Conservation (phyloP, 2,113 vertebrate genomes). For the Pangasianodon hypophthalmus region DNA sequence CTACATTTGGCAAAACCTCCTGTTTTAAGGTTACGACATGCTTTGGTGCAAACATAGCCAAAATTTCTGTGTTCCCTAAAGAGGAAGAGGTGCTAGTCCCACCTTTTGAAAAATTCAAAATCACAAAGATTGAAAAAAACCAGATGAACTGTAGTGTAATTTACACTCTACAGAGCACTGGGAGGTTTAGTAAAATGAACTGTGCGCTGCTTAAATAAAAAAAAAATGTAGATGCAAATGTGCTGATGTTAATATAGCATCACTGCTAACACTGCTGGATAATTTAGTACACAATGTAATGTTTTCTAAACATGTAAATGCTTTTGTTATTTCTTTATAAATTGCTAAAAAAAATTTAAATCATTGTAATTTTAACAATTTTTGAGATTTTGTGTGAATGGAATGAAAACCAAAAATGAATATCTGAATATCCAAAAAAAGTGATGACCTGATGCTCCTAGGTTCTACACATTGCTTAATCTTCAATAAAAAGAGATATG, state of each 20-base stretch:
- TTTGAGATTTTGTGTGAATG: neutral
- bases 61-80: neutral
- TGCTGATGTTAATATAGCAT: neutral
- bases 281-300: neutral
- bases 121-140: neutral
- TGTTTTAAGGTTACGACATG: constrained; percentile 13
- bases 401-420: neutral
- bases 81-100: constrained; percentile 18
- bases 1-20: neutral
- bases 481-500: too few species aligned
- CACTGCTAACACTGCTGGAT: neutral
- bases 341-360: neutral
- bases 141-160: neutral
- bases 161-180: neutral
- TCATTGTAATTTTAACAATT: neutral
- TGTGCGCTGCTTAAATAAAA: neutral
- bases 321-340: neutral
- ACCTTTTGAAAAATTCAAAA: constrained; percentile 11
- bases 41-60: neutral
- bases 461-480: neutral
- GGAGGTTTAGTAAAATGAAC: neutral
- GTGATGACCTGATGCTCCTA: neutral
- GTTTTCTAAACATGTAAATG: neutral
- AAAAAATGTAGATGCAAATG: neutral
- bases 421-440: neutral